Percentiles rank a stretch among this genome's conserved stretches.
phyloP scores from a whole-genome alignment of 2,113 vertebrate species.

The Larimichthys crocea region DNA sequence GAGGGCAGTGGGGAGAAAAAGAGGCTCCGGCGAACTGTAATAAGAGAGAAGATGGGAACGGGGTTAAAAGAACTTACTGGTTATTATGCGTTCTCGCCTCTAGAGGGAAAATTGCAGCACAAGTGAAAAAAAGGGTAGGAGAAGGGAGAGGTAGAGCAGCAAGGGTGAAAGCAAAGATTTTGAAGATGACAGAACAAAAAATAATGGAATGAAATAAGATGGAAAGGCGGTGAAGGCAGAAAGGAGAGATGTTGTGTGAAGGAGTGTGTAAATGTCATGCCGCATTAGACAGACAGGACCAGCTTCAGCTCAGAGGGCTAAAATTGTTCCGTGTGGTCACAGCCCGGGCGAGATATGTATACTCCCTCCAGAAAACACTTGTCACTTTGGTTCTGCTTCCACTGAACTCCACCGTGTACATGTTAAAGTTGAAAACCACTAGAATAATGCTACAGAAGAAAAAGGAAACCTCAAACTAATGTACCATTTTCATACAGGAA shows the following conservation, averaged over 20 bases:
- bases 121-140: neutral
- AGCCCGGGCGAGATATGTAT: constrained; percentile 56
- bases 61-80: constrained; percentile 35
- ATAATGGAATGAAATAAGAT: constrained; percentile 24
- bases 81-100: constrained; percentile 33
- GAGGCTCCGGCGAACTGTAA: constrained; percentile 16
- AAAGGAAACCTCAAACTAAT: neutral
- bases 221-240: constrained; percentile 19
- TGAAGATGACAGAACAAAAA: constrained; percentile 19
- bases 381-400: constrained; percentile 68
- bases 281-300: constrained; percentile 67
- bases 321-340: constrained; percentile 63
- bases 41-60: constrained; percentile 6
- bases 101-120: constrained; percentile 4
- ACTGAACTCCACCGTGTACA: constrained; percentile 34
- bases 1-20: constrained; percentile 16
- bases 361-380: constrained; percentile 69
- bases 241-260: constrained; percentile 38
- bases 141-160: neutral
- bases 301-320: constrained; percentile 65
- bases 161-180: neutral
- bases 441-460: neutral
- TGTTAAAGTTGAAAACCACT: constrained; percentile 49
- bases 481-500: too few relatives aligned
- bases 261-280: constrained; percentile 60